phyloP scores from a whole-genome alignment of 2,797 vertebrate species.

The Semotilus atromaculatus region DNA sequence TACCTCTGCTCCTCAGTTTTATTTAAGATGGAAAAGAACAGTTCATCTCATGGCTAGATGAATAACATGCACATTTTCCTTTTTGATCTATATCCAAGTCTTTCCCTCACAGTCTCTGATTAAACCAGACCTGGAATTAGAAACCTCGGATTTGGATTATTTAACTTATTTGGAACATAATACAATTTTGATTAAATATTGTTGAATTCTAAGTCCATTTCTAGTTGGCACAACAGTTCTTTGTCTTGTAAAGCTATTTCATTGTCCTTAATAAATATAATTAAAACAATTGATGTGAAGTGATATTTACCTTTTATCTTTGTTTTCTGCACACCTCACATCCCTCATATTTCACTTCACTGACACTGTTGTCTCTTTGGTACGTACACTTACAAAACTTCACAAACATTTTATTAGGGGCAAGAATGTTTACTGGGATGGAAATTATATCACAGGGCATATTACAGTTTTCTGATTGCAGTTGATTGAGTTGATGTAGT shows the following conservation, averaged over 20 bases:
- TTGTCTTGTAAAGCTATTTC: background rate
- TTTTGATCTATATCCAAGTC: background rate
- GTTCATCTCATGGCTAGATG: background rate
- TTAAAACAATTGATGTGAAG: background rate
- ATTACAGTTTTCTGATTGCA: background rate
- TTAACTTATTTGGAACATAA: background rate
- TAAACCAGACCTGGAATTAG: slow-evolving; percentile 2
- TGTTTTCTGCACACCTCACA: background rate
- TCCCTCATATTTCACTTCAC: background rate
- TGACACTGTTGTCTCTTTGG: background rate
- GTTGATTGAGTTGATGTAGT: background rate
- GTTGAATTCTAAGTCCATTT: background rate
- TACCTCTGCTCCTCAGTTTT: slow-evolving; percentile 13
- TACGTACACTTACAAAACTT: background rate
- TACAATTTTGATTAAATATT: background rate
- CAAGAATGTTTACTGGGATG: background rate
- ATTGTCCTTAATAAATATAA: background rate
- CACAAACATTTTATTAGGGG: background rate
- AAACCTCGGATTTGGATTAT: background rate
- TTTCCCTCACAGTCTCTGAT: background rate
- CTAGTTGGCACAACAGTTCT: background rate
- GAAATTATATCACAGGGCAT: no score
- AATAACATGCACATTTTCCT: background rate
- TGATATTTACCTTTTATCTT: background rate
- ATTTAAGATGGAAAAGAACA: slow-evolving; percentile 21